A percentile compares a stretch with the other conserved stretches of the same genome.
Conservation (phyloP, 2,888 invertebrate species). For the Argyresthia albistria region DNA sequence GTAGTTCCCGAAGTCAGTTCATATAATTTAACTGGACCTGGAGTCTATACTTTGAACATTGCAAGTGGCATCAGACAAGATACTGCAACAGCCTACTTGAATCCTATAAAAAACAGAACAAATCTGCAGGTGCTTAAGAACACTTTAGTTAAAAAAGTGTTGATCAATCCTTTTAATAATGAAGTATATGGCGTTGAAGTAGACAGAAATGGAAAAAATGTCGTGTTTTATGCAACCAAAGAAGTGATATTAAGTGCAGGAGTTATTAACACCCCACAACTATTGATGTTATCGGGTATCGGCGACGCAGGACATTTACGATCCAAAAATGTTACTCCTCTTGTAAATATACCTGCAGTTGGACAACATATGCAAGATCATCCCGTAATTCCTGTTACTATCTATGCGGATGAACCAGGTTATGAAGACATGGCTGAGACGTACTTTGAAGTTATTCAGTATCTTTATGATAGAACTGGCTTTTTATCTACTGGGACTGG, state of each 20-base stretch:
- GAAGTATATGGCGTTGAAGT: conserved; percentile 46
- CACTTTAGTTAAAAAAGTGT: conserved; percentile 56
- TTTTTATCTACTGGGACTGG: conserved; percentile 63
- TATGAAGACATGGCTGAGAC: conserved; percentile 19
- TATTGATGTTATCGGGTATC: conserved; percentile 65
- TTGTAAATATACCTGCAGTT: conserved; percentile 50
- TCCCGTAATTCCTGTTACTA: conserved; percentile 35
- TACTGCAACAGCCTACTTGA: conserved; percentile 57
- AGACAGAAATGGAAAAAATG: conserved; percentile 23
- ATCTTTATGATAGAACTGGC: conserved; percentile 65
- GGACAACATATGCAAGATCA: conserved; percentile 72
- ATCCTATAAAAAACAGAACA: conserved; percentile 21
- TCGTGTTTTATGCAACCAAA: conserved; percentile 27
- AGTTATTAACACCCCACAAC: conserved; percentile 56
- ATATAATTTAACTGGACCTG: conserved; percentile 54
- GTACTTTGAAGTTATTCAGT: conserved; percentile 45
- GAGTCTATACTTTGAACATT: conserved; percentile 46
- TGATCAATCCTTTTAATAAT: conserved; percentile 50
- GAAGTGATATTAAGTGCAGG: conserved; percentile 66
- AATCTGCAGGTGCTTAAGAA: conserved; percentile 53
- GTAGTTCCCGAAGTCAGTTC: conserved; percentile 43
- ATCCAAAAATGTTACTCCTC: too few species aligned
- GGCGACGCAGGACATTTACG: too few species aligned
- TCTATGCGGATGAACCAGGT: conserved; percentile 33
- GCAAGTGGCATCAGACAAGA: conserved; percentile 56